Conservation (phyloP, 2,888 invertebrate genomes). For the Eumerus sabulonum region DNA sequence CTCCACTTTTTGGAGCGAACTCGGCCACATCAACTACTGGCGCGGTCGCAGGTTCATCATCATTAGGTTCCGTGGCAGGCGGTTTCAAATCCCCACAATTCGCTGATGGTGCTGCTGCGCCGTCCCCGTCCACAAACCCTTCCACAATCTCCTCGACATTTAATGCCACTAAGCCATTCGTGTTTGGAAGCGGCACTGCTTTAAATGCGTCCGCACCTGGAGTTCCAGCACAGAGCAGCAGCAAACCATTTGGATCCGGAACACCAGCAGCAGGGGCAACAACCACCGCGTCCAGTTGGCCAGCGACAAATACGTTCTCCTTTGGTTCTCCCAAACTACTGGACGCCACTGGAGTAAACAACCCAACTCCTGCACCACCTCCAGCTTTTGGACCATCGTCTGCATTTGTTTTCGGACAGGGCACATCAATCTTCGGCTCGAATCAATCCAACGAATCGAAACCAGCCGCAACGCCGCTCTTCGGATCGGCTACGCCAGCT, state of each 20-base stretch:
- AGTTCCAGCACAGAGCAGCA: constrained; percentile 36
- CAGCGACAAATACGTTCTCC: constrained; percentile 50
- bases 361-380: constrained; percentile 49
- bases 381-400: constrained; percentile 54
- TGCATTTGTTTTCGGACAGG: constrained; percentile 66
- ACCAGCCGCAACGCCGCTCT: constrained; percentile 61
- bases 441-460: constrained; percentile 64
- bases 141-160: constrained; percentile 42
- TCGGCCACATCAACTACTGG: constrained; percentile 37
- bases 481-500: constrained; percentile 70
- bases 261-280: constrained; percentile 63
- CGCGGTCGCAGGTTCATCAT: constrained; percentile 31
- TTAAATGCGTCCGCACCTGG: constrained; percentile 38
- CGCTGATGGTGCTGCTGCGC: constrained; percentile 8
- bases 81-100: constrained; percentile 60
- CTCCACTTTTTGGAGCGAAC: constrained; percentile 47
- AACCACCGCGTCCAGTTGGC: constrained; percentile 68
- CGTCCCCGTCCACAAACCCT: constrained; percentile 37
- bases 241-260: constrained; percentile 44
- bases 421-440: constrained; percentile 70
- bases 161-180: constrained; percentile 41
- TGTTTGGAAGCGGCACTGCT: constrained; percentile 46
- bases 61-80: constrained; percentile 27
- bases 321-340: constrained; percentile 66
- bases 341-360: constrained; percentile 29